A percentile compares a stretch with the other conserved stretches of the same genome.
Evolutionary conservation across 2,888 invertebrate genomes (phyloP).

Genomic region (Dioctria linearis): DNA sequence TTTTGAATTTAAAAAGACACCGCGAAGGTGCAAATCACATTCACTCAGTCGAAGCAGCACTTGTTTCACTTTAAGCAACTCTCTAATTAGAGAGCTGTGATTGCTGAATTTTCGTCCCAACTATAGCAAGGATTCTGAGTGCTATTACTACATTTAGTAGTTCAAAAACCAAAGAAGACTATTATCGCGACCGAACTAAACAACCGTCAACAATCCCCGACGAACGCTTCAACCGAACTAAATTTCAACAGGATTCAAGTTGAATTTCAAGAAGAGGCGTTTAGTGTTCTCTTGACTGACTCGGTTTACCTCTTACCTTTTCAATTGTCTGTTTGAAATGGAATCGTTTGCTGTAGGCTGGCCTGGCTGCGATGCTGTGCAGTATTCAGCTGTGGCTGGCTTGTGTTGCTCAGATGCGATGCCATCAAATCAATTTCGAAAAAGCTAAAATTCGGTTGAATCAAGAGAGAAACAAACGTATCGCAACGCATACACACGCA

Average conservation of each 20-base stretch:
- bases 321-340: no score
- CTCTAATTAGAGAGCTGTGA: slow-evolving; percentile 18
- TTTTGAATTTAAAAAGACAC: background rate
- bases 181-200: background rate
- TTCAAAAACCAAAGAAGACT: background rate
- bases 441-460: no score
- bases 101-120: background rate
- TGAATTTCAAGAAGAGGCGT: background rate
- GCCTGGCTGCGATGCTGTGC: no score
- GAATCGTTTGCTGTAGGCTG: no score
- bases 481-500: no score
- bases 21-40: background rate
- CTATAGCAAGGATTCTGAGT: background rate
- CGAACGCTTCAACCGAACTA: slow-evolving; percentile 36
- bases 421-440: no score
- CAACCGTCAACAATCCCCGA: slow-evolving; percentile 3
- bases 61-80: background rate
- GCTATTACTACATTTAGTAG: no score
- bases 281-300: no score
- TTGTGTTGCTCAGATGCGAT: no score
- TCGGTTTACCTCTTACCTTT: no score
- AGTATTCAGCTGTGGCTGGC: no score
- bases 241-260: slow-evolving; percentile 11
- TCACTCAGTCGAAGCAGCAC: background rate
- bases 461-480: no score